phyloP scores from a whole-genome alignment of 2,113 vertebrate species.

The Hiodon tergisus region DNA sequence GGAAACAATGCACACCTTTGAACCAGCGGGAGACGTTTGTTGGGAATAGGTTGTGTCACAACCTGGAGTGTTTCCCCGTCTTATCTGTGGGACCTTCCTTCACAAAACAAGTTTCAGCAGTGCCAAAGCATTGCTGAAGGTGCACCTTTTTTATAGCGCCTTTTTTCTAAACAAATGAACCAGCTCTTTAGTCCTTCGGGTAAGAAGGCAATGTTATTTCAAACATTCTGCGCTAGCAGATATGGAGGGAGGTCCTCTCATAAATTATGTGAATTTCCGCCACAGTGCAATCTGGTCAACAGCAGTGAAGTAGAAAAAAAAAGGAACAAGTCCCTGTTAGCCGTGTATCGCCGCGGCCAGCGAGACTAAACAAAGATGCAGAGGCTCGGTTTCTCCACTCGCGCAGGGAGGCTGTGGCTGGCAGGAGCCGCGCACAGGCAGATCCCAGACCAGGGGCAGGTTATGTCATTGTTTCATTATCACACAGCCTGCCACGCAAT shows the following conservation, averaged over 20 bases:
- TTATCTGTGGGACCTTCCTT: constrained; percentile 7
- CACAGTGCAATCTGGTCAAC: neutral
- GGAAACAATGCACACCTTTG: constrained; percentile 21
- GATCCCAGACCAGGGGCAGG: neutral
- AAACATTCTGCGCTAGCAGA: neutral
- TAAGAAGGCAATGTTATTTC: neutral
- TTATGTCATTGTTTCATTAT: constrained; percentile 10
- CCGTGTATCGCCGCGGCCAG: neutral
- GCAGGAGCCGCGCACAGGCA: neutral
- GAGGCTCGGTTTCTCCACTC: neutral
- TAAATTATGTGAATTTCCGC: constrained; percentile 13
- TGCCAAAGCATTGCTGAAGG: no score
- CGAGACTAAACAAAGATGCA: constrained; percentile 6
- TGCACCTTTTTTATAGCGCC: no score
- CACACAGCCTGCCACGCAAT: constrained; percentile 1
- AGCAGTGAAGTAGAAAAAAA: neutral
- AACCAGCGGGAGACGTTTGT: constrained; percentile 2
- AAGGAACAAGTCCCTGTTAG: constrained; percentile 2
- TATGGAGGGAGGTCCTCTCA: neutral
- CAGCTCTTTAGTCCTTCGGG: neutral
- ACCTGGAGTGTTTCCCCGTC: constrained; percentile 9
- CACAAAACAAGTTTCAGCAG: neutral
- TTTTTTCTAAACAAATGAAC: neutral
- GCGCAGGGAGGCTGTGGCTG: neutral
- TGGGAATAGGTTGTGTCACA: neutral